Base-by-base conservation (phyloP, 2,888 invertebrate species). In the Drosophila bunnanda region DNA sequence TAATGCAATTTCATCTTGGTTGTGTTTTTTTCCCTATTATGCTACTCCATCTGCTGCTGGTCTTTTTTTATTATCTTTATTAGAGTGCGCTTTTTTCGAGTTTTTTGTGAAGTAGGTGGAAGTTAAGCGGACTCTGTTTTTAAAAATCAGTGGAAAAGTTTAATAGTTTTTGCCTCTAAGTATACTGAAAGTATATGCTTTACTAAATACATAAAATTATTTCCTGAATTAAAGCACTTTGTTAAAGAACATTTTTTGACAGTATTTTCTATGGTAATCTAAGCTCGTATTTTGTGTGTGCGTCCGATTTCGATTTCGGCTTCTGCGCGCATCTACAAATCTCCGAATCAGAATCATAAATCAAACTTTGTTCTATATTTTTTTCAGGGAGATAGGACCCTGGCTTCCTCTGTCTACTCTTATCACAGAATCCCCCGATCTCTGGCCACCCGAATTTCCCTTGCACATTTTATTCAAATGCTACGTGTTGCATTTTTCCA, bases 1-100 rank as follows among this genome's bases (percentile, higher is more conserved):
- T 87, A 84, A 84, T 84, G 85, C 82, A 84, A 84, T 84, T 84
- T 87, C 60, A 77, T 77, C 84, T 69, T 75, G 66, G 71, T 52
- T 53, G 64, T 76, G 77, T 62, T 55, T 36, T 70, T 77, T 74
- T 62, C 44, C 32, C 41, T 59, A 52, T 44, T 48, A 52, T 22
- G 34, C 48, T 39, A 30, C 39, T 46, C 54, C 62, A 59, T 61
- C 57, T 60, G 61, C 68, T 69, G 50, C 64, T 67, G 71, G 61
- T 69, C 77, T 69, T 72, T 76, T 62, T 57, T 30, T 66, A 50
- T 67, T 41, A 56, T 56, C 50, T 41, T 50, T 68, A 68, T 57
- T 52, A 39, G 66, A 81, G 74, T 34, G 54, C 15, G 57, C 41
- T 66, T 62, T 59, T 41, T 44, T 55, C 41, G n/a, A 5, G 36